phyloP scores from a whole-genome alignment of 1,140 invertebrate species.

The Cydia pomonella region DNA sequence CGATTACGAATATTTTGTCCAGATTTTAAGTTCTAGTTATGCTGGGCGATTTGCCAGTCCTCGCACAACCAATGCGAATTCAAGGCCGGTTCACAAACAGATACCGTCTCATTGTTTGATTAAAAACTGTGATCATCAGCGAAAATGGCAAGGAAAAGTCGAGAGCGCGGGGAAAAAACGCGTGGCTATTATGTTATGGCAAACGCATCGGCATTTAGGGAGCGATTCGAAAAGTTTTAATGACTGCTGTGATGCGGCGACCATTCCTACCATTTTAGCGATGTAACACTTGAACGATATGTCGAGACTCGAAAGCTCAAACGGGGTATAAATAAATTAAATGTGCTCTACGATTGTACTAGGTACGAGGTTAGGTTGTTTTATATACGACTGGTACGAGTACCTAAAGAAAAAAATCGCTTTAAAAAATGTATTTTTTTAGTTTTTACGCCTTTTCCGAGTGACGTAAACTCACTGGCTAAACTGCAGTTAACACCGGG shows the following conservation, averaged over 20 bases:
- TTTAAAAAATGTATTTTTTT: not conserved
- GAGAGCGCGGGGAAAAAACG: constrained; percentile 33
- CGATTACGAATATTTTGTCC: not conserved
- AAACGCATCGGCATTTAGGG: constrained; percentile 14
- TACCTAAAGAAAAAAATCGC: too few species aligned
- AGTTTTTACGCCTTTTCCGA: too few species aligned
- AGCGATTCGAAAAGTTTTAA: constrained; percentile 3
- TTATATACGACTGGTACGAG: too few species aligned
- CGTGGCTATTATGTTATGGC: constrained; percentile 1
- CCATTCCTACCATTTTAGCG: not conserved
- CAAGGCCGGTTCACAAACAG: constrained; percentile 39
- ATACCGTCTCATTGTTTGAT: constrained; percentile 42
- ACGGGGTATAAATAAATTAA: too few species aligned
- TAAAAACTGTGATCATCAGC: constrained; percentile 36
- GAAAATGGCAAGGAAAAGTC: constrained; percentile 35
- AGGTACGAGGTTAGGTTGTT: too few species aligned
- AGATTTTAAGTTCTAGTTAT: not conserved
- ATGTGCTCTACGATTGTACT: too few species aligned
- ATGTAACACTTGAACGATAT: not conserved
- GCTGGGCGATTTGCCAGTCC: not conserved
- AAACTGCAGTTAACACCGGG: not conserved
- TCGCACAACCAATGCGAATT: not conserved
- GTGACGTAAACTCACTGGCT: too few species aligned
- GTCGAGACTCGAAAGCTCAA: not conserved
- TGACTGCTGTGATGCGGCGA: not conserved